phyloP scores from a whole-genome alignment of 2,888 invertebrate genomes.

The Philereme transversata region DNA sequence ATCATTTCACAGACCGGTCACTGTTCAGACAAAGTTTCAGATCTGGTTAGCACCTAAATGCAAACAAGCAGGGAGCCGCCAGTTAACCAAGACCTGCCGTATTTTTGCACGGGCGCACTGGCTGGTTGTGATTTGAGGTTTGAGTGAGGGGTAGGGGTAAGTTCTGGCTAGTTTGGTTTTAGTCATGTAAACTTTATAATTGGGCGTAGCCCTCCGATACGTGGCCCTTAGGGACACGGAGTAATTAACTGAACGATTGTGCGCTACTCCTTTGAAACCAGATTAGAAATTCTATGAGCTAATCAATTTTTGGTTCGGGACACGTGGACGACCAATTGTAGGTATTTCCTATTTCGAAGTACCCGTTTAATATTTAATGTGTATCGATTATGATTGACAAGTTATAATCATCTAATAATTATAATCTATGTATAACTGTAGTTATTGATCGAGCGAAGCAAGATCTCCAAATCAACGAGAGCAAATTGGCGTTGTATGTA shows the following conservation, averaged over 20 bases:
- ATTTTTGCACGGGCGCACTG: constrained; percentile 38
- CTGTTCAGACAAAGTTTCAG: constrained; percentile 71
- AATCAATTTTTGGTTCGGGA: constrained; percentile 5
- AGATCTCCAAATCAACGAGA: too few relatives aligned
- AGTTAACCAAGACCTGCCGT: constrained; percentile 42
- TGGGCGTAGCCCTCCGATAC: constrained; percentile 73
- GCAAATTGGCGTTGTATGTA: too few relatives aligned
- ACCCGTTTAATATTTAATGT: background rate
- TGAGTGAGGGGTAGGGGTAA: constrained; percentile 18
- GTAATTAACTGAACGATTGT: constrained; percentile 74
- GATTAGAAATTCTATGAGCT: constrained; percentile 23
- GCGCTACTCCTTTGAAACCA: constrained; percentile 24
- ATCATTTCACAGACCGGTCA: constrained; percentile 41
- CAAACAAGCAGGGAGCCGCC: constrained; percentile 61
- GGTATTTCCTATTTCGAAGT: background rate
- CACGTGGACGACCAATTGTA: background rate
- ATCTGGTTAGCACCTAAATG: constrained; percentile 69
- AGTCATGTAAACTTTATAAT: constrained; percentile 75
- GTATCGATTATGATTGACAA: background rate
- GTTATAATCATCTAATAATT: too few relatives aligned
- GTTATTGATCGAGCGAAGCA: too few relatives aligned
- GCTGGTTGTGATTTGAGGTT: constrained; percentile 24
- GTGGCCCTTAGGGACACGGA: constrained; percentile 56
- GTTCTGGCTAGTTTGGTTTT: constrained; percentile 52
- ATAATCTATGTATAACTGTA: too few relatives aligned